phyloP scores from a whole-genome alignment of 2,113 vertebrate genomes.

The Corythaixoides concolor region DNA sequence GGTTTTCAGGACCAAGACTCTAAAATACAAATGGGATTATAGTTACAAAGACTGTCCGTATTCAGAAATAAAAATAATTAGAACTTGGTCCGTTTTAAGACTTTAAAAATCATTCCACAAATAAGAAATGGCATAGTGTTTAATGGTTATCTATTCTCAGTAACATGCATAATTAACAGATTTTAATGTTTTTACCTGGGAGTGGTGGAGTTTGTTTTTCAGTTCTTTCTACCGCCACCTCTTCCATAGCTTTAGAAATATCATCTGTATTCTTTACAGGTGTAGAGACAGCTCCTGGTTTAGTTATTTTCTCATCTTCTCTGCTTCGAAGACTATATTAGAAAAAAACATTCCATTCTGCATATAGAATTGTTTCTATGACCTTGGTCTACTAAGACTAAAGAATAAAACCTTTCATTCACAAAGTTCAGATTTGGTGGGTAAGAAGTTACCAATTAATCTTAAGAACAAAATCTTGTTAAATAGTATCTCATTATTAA shows the following conservation, averaged over 20 bases:
- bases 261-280: conserved; percentile 88
- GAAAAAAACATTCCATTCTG: conserved; percentile 1
- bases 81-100: background rate
- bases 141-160: background rate
- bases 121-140: background rate
- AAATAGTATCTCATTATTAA: background rate
- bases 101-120: background rate
- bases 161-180: background rate
- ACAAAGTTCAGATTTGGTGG: background rate
- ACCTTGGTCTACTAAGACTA: background rate
- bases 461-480: background rate
- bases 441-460: background rate
- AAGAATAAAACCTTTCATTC: background rate
- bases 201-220: conserved; percentile 90
- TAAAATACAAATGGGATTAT: background rate
- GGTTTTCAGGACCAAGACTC: background rate
- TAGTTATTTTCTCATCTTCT: conserved; percentile 89
- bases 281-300: conserved; percentile 83
- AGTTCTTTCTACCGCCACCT: conserved; percentile 73
- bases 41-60: background rate
- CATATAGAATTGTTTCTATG: background rate
- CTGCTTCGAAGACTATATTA: conserved; percentile 86
- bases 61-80: background rate
- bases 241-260: conserved; percentile 81
- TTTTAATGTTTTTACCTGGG: conserved; percentile 82